phyloP scores from a whole-genome alignment of 2,888 invertebrate species.

The Resseliella maxima region DNA sequence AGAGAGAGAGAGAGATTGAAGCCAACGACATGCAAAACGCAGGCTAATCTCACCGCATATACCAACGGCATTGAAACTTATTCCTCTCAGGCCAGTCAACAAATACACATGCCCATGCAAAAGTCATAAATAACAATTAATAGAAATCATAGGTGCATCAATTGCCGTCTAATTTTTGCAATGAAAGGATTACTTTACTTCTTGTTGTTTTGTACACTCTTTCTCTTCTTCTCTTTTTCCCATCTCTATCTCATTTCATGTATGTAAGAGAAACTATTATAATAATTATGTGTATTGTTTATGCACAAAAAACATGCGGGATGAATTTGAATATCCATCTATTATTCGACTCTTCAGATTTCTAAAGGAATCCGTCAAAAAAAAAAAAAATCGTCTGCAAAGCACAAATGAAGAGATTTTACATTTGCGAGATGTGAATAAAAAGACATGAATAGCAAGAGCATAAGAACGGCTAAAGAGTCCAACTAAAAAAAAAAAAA shows the following conservation, averaged over 20 bases:
- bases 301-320: slow-evolving; percentile 39
- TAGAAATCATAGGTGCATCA: slow-evolving; percentile 53
- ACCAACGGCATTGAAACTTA: background rate
- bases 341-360: slow-evolving; percentile 49
- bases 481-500: slow-evolving; percentile 32
- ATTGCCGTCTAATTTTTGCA: slow-evolving; percentile 7
- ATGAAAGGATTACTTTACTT: slow-evolving; percentile 20
- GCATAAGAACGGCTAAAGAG: slow-evolving; percentile 30
- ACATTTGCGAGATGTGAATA: slow-evolving; percentile 32
- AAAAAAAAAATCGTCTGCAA: slow-evolving; percentile 13
- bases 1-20: background rate
- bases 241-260: background rate
- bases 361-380: slow-evolving; percentile 25
- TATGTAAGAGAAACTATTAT: background rate
- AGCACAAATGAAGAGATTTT: slow-evolving; percentile 45
- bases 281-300: slow-evolving; percentile 37
- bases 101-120: slow-evolving; percentile 12
- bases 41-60: slow-evolving; percentile 15
- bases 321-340: slow-evolving; percentile 53
- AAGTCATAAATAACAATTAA: slow-evolving; percentile 48
- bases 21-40: background rate
- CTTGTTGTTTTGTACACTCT: background rate
- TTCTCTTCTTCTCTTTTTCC: background rate
- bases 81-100: background rate
- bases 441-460: slow-evolving; percentile 44